phyloP scores from a whole-genome alignment of 2,113 vertebrate genomes.

The Craseonycteris thonglongyai region DNA sequence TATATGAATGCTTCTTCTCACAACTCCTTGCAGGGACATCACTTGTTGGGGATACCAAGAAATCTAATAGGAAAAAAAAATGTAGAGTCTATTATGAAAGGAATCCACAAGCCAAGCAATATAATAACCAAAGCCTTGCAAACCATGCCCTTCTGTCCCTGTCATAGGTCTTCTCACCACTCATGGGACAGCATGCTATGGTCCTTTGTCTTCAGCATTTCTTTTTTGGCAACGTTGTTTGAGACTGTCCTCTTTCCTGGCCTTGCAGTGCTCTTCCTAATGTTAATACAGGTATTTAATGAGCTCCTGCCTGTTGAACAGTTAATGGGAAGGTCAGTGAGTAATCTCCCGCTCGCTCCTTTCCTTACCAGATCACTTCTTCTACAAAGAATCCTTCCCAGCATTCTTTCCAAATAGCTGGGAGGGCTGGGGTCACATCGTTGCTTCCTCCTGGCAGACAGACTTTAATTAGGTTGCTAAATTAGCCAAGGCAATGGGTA shows the following conservation, averaged over 20 bases:
- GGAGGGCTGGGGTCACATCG: slow-evolving; percentile 21
- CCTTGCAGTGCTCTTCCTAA: slow-evolving; percentile 15
- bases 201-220: not conserved
- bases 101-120: not conserved
- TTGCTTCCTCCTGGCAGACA: slow-evolving; percentile 29
- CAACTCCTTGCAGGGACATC: not conserved
- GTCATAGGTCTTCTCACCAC: not conserved
- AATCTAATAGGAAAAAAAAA: not conserved
- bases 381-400: not conserved
- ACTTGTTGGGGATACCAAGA: not conserved
- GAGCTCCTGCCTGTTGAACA: slow-evolving; percentile 62
- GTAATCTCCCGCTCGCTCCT: slow-evolving; percentile 33
- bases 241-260: not conserved
- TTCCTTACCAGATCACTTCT: slow-evolving; percentile 58
- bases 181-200: not conserved
- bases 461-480: slow-evolving; percentile 63
- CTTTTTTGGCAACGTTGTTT: slow-evolving; percentile 18
- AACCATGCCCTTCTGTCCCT: not conserved
- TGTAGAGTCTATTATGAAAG: not conserved
- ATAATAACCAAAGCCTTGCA: not conserved
- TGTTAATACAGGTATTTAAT: slow-evolving; percentile 42
- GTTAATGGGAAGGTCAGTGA: slow-evolving; percentile 63
- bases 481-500: not conserved
- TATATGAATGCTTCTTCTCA: not conserved
- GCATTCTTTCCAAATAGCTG: slow-evolving; percentile 60